Evolutionary conservation across 2,797 vertebrate genomes (phyloP), one percentile per base, ranked within the genome.

Genomic region (Rhinogobio ventralis): DNA sequence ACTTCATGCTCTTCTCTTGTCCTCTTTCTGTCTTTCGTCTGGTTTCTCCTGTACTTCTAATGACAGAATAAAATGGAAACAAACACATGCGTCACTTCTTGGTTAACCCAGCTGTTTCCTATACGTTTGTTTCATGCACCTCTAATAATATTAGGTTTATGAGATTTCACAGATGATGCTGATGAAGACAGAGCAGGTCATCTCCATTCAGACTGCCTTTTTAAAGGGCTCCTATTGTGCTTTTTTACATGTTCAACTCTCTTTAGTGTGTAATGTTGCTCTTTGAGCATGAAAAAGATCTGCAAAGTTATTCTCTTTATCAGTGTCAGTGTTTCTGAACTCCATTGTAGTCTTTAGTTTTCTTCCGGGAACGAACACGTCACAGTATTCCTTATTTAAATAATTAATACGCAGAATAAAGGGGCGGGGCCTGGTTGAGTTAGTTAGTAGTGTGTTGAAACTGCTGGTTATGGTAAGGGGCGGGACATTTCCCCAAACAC

Each of bases 21-120:
- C 76, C 79, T 81, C 79, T 13, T 81, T 81, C 68, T 82, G 49
- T 82, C 36, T 72, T 20, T 60, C 17, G 6, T 17, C 80, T 49
- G 36, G 46, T 77, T 68, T 67, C 60, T 68, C 28, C 64, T 30
- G 39, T 57, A 25, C 73, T 84, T 42, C 30, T 77, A 14, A 23
- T 75, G 46, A 83, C 81, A 11, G 53, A 46, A 42, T 14, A 46
- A 46, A 46, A 46, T 46, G 45, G 45, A n/a, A 57, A 55, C 53
- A 55, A 57, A n/a, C 55, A 57, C 55, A 10, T 23, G 53, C 55
- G 23, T n/a, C 23, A 57, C 23, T n/a, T 57, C 53, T 57, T 57
- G 55, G 23, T 57, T 57, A 57, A 4, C 55, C 55, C 55, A 57
- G 55, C 55, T 57, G 55, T 57, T 57, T 57, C 53, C 23, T n/a